Conservation (phyloP, 2,888 invertebrate genomes). For the Hyposoter dolosus region DNA sequence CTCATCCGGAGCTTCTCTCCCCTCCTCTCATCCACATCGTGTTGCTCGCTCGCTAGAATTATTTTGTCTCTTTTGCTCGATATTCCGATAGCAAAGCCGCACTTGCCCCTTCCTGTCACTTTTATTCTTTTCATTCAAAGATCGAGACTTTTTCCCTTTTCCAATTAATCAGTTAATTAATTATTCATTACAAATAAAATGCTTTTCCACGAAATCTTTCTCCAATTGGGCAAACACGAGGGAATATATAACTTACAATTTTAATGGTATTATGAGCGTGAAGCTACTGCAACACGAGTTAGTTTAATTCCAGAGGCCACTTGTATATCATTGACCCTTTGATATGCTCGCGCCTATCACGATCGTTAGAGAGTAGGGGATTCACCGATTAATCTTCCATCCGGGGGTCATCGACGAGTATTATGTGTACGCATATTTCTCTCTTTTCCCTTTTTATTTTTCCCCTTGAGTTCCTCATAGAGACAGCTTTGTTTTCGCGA, state of each 20-base stretch:
- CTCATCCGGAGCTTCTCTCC: conserved; percentile 57
- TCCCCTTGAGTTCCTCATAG: conserved; percentile 26
- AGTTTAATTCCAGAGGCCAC: conserved; percentile 59
- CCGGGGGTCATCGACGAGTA: conserved; percentile 60
- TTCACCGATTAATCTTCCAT: conserved; percentile 64
- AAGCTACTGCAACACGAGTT: conserved; percentile 17
- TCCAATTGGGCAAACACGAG: conserved; percentile 5
- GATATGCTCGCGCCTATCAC: conserved; percentile 63
- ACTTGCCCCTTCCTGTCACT: conserved; percentile 27
- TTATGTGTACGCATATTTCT: conserved; percentile 15
- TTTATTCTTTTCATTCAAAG: neutral
- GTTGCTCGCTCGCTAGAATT: conserved; percentile 54
- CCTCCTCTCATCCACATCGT: conserved; percentile 22
- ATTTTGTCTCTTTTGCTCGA: conserved; percentile 55
- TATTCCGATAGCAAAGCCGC: conserved; percentile 43
- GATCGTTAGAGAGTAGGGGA: conserved; percentile 63
- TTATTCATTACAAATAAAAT: neutral
- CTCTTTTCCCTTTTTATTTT: conserved; percentile 10
- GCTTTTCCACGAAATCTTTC: neutral
- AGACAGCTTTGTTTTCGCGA: conserved; percentile 33
- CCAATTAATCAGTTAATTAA: neutral
- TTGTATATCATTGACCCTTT: conserved; percentile 67
- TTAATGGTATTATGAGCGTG: neutral
- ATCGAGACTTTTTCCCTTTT: neutral
- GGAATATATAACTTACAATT: conserved; percentile 6